These are phyloP conservation scores for Drosophila ogumai DNA, from an alignment of 1,140 invertebrate species.

Conservation along the genomic window DNA sequence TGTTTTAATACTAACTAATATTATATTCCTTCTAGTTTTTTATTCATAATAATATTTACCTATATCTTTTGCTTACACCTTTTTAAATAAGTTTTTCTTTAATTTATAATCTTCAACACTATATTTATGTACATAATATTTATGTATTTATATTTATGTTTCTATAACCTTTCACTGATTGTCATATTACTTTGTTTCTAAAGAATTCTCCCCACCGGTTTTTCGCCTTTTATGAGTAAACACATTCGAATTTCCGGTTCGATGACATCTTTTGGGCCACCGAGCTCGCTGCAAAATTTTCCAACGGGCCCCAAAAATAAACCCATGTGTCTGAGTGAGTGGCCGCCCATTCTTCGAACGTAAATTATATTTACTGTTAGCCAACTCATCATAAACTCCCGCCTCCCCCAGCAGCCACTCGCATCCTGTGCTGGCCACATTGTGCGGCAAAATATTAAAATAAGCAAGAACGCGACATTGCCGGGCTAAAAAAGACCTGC, in stretches of 20 bases:
- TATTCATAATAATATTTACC: too few relatives aligned
- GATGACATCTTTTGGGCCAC: conserved; percentile 40
- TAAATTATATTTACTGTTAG: conserved; percentile 50
- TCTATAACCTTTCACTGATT: not conserved
- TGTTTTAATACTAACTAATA: too few relatives aligned
- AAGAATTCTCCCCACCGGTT: not conserved
- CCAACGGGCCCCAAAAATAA: conserved; percentile 23
- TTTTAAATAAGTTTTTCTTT: too few relatives aligned
- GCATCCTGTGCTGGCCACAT: conserved; percentile 1
- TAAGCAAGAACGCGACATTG: conserved; percentile 43
- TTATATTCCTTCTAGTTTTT: too few relatives aligned
- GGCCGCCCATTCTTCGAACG: conserved; percentile 28
- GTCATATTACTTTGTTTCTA: not conserved
- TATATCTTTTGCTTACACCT: too few relatives aligned
- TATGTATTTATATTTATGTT: not conserved
- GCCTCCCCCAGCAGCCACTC: not conserved
- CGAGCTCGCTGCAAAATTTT: conserved; percentile 22
- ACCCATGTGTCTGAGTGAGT: conserved; percentile 38
- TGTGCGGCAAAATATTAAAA: conserved; percentile 38
- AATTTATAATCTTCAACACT: too few relatives aligned
- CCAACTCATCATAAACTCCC: conserved; percentile 42
- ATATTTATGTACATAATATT: too few relatives aligned
- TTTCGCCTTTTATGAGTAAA: not conserved
- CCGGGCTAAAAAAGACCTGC: conserved; percentile 28
- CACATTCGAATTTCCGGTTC: conserved; percentile 43